Percentiles rank a stretch among this genome's conserved stretches.
Conservation (phyloP, 2,797 vertebrate species). For the Acomys russatus region DNA sequence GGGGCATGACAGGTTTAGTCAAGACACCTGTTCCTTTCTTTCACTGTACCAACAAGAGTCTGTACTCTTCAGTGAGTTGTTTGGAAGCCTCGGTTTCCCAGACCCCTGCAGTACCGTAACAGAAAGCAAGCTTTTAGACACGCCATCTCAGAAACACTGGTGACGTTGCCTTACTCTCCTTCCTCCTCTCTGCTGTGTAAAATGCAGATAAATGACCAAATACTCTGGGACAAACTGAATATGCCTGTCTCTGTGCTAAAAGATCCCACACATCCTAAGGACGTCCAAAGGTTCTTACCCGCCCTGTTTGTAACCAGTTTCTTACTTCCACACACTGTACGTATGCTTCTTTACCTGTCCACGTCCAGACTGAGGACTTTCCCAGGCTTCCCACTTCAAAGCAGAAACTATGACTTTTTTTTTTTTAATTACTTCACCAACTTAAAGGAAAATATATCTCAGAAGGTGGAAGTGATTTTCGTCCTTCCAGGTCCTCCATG, state of each 20-base stretch:
- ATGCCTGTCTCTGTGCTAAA: conserved; percentile 86
- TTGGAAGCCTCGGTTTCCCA: conserved; percentile 75
- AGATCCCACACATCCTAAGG: conserved; percentile 82
- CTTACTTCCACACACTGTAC: conserved; percentile 82
- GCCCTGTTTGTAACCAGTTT: conserved; percentile 87
- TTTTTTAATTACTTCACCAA: conserved; percentile 67
- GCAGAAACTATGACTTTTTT: conserved; percentile 82
- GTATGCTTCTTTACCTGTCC: conserved; percentile 76
- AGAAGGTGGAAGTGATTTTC: conserved; percentile 39
- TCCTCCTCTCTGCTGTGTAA: conserved; percentile 85
- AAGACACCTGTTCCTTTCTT: conserved; percentile 69
- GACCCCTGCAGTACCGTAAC: conserved; percentile 73
- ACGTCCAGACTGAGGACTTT: conserved; percentile 84
- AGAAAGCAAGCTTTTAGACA: conserved; percentile 80
- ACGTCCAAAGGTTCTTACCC: conserved; percentile 85
- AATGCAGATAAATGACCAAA: conserved; percentile 88
- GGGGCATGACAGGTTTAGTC: conserved; percentile 72
- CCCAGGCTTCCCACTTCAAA: conserved; percentile 84
- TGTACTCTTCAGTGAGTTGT: conserved; percentile 69
- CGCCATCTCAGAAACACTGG: conserved; percentile 77
- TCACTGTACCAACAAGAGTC: conserved; percentile 63
- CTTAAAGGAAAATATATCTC: conserved; percentile 69
- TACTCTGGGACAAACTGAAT: conserved; percentile 87
- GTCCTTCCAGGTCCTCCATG: conserved; percentile 29
- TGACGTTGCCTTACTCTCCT: conserved; percentile 88